phyloP scores from a whole-genome alignment of 2,113 vertebrate genomes.

The Ailurus styani region DNA sequence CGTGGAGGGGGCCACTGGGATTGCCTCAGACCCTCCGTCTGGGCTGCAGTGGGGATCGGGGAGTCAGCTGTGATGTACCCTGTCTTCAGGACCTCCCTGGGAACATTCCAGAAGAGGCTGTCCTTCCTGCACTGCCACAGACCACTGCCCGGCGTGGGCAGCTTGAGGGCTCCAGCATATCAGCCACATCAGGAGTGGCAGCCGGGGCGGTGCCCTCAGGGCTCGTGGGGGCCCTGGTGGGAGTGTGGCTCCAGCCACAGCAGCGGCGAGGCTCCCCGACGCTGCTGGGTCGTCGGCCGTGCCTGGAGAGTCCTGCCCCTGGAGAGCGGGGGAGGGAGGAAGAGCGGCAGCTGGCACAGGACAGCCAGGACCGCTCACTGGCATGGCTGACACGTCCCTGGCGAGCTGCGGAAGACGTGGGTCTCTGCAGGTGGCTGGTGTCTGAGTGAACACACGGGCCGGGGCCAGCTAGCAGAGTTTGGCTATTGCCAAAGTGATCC shows the following conservation, averaged over 20 bases:
- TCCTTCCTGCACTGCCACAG: background rate
- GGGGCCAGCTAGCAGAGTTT: background rate
- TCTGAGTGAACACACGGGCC: background rate
- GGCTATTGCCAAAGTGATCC: background rate
- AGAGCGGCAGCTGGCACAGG: background rate
- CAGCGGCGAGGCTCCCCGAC: background rate
- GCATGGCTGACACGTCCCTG: background rate
- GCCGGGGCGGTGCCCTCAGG: rapidly evolving
- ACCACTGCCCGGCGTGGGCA: background rate
- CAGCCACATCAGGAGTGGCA: background rate
- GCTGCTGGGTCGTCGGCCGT: background rate
- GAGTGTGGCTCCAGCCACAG: no score
- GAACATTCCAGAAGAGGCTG: background rate
- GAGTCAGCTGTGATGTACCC: background rate
- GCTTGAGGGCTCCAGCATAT: background rate
- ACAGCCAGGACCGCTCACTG: background rate
- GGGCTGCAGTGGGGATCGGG: background rate
- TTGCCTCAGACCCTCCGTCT: background rate
- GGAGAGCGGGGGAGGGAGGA: background rate
- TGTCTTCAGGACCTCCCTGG: background rate
- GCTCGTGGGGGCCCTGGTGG: no score
- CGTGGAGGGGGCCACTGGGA: background rate
- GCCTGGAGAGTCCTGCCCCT: background rate
- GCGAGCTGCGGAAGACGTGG: background rate
- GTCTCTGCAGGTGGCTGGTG: background rate